phyloP scores from a whole-genome alignment of 2,888 invertebrate species.

The Omphaloscelis lunosa region DNA sequence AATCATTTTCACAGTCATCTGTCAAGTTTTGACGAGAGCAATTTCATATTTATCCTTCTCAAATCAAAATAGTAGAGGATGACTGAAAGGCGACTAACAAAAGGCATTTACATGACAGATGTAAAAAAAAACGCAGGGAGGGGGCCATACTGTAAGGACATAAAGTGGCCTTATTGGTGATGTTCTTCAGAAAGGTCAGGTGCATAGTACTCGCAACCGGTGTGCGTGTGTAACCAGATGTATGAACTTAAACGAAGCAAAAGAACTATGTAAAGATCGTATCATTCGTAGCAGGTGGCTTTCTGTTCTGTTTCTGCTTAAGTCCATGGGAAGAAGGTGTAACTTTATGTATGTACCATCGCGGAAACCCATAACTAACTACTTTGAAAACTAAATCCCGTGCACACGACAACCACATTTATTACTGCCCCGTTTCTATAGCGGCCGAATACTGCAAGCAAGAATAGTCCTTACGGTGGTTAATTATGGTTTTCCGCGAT shows the following conservation, averaged over 20 bases:
- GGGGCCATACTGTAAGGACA: background rate
- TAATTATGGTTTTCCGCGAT: too few relatives aligned
- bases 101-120: too few relatives aligned
- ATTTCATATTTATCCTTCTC: background rate
- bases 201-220: background rate
- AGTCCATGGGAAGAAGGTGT: background rate
- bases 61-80: background rate
- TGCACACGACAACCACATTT: too few relatives aligned
- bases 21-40: background rate
- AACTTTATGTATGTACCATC: background rate
- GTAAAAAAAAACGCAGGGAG: background rate
- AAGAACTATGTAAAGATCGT: background rate
- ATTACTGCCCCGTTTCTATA: too few relatives aligned
- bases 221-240: background rate
- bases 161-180: background rate
- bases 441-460: too few relatives aligned
- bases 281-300: background rate
- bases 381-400: too few relatives aligned
- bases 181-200: background rate
- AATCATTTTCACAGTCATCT: background rate
- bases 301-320: background rate
- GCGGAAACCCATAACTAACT: too few relatives aligned
- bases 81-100: background rate
- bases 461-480: too few relatives aligned
- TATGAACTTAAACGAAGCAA: background rate